Conservation (phyloP, 30 jellyfish, hydroid and myxozoan genomes). For the Euphysa ruthae region DNA sequence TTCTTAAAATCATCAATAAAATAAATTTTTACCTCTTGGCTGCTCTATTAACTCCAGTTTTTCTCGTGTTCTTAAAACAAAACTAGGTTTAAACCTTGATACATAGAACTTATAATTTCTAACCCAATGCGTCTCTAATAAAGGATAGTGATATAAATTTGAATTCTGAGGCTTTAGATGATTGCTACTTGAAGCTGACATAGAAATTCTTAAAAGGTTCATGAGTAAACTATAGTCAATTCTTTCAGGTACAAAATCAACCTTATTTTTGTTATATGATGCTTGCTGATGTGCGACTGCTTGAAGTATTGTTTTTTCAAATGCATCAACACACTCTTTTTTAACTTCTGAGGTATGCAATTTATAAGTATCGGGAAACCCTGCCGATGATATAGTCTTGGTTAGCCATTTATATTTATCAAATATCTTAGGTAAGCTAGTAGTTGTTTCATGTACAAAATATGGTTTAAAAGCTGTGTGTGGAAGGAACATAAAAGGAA, state of each 20-base stretch:
- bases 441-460: constrained; percentile 9
- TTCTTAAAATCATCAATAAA: too few species aligned
- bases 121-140: constrained; percentile 43
- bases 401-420: constrained; percentile 74
- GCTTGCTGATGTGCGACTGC: constrained; percentile 34
- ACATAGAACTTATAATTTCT: constrained; percentile 38
- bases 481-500: constrained; percentile 36
- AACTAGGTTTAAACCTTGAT: constrained; percentile 21
- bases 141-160: constrained; percentile 17
- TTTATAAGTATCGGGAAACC: constrained; percentile 39
- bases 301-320: constrained; percentile 38
- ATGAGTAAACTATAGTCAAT: constrained; percentile 45
- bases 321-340: constrained; percentile 3
- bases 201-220: constrained; percentile 46
- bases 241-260: constrained; percentile 39
- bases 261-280: constrained; percentile 15
- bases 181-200: constrained; percentile 1
- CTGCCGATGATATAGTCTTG: constrained; percentile 54
- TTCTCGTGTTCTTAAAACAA: constrained; percentile 9
- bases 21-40: constrained; percentile 27
- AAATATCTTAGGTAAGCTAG: constrained; percentile 16
- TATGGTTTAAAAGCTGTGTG: constrained; percentile 40
- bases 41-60: constrained; percentile 5
- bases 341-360: not conserved
- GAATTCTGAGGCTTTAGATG: constrained; percentile 8